A percentile compares a stretch with the other conserved stretches of the same genome.
These are phyloP conservation scores for human DNA, from an alignment of 2,113 vertebrate genomes.

Conservation along the genomic window DNA sequence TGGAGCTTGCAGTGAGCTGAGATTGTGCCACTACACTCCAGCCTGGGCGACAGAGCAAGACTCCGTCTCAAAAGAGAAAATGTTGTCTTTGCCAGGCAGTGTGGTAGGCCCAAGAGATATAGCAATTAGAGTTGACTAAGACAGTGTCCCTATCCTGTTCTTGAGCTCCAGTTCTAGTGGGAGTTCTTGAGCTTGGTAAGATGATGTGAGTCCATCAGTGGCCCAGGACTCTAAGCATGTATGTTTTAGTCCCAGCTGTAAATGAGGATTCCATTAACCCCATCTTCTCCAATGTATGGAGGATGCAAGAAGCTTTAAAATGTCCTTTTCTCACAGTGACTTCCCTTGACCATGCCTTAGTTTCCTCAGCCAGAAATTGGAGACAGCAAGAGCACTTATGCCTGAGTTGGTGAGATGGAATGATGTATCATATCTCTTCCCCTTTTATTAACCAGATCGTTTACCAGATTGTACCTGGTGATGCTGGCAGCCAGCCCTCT, in stretches of 20 bases:
- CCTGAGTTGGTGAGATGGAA: background rate
- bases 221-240: background rate
- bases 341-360: background rate
- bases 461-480: slow-evolving; percentile 35
- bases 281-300: background rate
- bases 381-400: background rate
- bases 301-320: background rate
- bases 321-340: background rate
- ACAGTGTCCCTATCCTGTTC: background rate
- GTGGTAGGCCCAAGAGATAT: background rate
- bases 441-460: background rate
- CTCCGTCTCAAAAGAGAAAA: too few species aligned
- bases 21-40: too few species aligned
- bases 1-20: too few species aligned
- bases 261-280: background rate
- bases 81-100: background rate
- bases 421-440: background rate
- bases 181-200: background rate
- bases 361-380: background rate
- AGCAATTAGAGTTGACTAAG: background rate
- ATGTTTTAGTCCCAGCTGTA: fast-evolving
- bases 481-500: slow-evolving; percentile 59
- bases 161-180: fast-evolving
- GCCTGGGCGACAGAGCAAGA: too few species aligned
- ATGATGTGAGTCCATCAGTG: background rate